Percentiles rank a stretch among this genome's conserved stretches.
phyloP scores from a whole-genome alignment of 2,113 vertebrate genomes.

The Neotoma lepida region DNA sequence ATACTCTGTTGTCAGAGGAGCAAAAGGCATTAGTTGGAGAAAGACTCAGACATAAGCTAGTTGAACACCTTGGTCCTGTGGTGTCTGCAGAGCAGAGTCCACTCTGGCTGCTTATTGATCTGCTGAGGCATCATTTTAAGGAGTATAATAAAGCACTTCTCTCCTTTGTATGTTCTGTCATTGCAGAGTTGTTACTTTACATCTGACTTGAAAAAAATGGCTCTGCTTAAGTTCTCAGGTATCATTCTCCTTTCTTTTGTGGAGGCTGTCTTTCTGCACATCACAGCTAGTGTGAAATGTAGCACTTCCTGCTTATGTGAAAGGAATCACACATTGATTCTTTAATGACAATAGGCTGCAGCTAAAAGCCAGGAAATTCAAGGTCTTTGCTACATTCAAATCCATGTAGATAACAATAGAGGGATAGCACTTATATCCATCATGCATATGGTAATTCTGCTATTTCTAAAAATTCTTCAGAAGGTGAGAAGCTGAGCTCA shows the following conservation, averaged over 20 bases:
- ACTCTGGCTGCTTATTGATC: background rate
- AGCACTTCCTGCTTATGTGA: background rate
- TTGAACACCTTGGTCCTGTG: background rate
- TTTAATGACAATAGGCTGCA: background rate
- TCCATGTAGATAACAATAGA: background rate
- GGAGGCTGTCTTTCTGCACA: background rate
- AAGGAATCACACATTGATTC: background rate
- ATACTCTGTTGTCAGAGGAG: background rate
- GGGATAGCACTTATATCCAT: background rate
- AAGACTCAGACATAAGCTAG: background rate
- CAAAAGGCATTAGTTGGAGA: background rate
- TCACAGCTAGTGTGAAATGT: background rate
- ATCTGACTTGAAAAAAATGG: background rate
- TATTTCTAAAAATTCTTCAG: background rate
- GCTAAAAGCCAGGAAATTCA: background rate
- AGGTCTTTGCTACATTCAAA: background rate
- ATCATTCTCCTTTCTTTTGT: background rate
- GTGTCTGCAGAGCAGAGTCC: background rate
- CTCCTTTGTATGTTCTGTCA: background rate
- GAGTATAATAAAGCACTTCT: background rate
- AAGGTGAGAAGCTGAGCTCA: background rate
- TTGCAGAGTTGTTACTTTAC: background rate
- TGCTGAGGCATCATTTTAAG: background rate
- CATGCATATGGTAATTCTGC: background rate
- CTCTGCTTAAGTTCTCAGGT: background rate